phyloP scores from a whole-genome alignment of 2,113 vertebrate genomes.

The Lontra canadensis region DNA sequence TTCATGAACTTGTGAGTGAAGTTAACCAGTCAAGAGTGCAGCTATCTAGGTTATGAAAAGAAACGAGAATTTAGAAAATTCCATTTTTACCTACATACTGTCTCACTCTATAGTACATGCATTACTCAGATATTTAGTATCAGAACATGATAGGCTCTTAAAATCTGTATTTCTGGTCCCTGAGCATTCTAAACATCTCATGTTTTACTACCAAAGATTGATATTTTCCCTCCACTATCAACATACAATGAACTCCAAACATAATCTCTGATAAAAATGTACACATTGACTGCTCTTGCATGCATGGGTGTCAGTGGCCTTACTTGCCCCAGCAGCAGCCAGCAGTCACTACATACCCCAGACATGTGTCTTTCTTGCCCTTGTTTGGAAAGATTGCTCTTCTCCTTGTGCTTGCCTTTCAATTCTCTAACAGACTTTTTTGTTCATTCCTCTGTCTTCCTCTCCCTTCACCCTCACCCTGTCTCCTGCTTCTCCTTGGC shows the following conservation, averaged over 20 bases:
- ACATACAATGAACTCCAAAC: neutral
- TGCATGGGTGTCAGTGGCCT: too few relatives aligned
- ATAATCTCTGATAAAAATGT: neutral
- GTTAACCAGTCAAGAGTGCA: neutral
- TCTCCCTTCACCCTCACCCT: neutral
- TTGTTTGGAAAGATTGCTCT: neutral
- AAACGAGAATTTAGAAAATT: neutral
- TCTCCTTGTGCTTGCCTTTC: fast-evolving
- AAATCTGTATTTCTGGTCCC: neutral
- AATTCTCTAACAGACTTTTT: too few relatives aligned
- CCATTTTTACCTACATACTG: fast-evolving
- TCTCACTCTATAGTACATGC: neutral
- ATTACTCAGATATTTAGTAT: neutral
- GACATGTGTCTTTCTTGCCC: fast-evolving
- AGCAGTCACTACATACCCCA: neutral
- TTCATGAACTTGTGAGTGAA: neutral
- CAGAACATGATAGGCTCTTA: neutral
- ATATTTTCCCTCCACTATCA: neutral
- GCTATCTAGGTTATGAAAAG: neutral
- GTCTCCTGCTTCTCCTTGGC: too few relatives aligned
- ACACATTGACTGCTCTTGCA: fast-evolving
- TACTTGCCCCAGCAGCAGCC: fast-evolving
- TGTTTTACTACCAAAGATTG: neutral
- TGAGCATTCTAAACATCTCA: neutral
- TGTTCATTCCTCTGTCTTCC: too few relatives aligned